Conservation (phyloP, 53 echinoderm and acorn worm genomes). For the Henricia sp. region DNA sequence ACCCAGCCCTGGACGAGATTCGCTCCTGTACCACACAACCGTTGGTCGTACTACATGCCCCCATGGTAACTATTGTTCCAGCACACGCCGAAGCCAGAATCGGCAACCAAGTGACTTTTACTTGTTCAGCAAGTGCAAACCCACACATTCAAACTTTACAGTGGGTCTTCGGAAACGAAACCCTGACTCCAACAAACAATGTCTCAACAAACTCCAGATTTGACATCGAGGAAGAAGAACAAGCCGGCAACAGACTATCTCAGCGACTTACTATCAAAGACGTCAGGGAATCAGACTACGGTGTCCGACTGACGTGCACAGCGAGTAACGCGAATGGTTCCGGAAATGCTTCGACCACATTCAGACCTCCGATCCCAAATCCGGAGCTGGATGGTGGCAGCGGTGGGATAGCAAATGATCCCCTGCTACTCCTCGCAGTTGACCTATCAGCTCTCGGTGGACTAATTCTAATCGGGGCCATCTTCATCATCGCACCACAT, state of each 20-base stretch:
- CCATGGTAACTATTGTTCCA: slow-evolving; percentile 14
- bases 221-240: slow-evolving; percentile 10
- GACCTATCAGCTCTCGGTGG: slow-evolving; percentile 36
- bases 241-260: not conserved
- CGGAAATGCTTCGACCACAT: not conserved
- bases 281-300: slow-evolving; percentile 12
- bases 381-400: not conserved
- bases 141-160: slow-evolving; percentile 6
- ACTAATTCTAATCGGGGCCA: not conserved
- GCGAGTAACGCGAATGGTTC: not conserved
- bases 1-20: not conserved
- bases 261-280: slow-evolving; percentile 7
- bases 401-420: not conserved
- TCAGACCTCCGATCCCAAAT: not conserved
- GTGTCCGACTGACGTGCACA: slow-evolving; percentile 2
- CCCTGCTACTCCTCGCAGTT: slow-evolving; percentile 9
- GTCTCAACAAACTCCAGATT: slow-evolving; percentile 10
- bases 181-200: not conserved
- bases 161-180: slow-evolving; percentile 20
- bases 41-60: slow-evolving; percentile 11
- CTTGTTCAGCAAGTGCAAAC: slow-evolving; percentile 42
- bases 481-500: not conserved
- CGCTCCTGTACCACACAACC: slow-evolving; percentile 28
- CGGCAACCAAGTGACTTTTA: slow-evolving; percentile 17
- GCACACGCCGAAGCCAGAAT: not conserved